Evolutionary conservation across 2,797 vertebrate genomes (phyloP).

Genomic region (Pantherophis alleghaniensis): DNA sequence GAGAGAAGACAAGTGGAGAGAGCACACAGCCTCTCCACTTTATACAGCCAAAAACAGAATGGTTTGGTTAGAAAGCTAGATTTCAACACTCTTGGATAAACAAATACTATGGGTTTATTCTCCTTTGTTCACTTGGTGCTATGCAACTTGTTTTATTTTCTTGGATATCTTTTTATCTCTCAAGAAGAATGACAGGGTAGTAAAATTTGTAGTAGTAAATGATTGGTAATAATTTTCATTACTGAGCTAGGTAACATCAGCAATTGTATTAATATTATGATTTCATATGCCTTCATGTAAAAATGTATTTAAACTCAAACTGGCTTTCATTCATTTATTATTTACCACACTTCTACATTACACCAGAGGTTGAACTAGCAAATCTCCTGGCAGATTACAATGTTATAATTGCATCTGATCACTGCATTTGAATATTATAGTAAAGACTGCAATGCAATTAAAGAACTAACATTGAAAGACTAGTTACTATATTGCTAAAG

Average conservation of each 20-base stretch:
- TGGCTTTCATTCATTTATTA: neutral
- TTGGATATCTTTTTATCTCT: neutral
- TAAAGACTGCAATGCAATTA: neutral
- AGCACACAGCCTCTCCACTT: no score
- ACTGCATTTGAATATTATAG: neutral
- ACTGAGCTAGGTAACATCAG: neutral
- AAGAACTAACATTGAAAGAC: neutral
- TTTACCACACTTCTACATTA: neutral
- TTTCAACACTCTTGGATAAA: neutral
- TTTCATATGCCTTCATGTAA: neutral
- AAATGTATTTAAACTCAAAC: neutral
- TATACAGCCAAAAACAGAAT: neutral
- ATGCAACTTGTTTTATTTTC: neutral
- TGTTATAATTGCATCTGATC: neutral
- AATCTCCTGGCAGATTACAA: neutral
- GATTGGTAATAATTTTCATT: neutral
- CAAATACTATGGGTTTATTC: neutral
- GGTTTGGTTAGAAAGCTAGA: neutral
- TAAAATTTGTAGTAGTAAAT: neutral
- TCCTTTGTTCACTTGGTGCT: neutral
- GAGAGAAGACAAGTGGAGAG: no score
- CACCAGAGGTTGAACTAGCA: neutral
- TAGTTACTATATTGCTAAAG: neutral
- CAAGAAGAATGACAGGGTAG: neutral
- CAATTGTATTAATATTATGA: neutral